Evolutionary conservation across 2,113 vertebrate genomes (phyloP).

Genomic region (Brachypodius melanocephalos): DNA sequence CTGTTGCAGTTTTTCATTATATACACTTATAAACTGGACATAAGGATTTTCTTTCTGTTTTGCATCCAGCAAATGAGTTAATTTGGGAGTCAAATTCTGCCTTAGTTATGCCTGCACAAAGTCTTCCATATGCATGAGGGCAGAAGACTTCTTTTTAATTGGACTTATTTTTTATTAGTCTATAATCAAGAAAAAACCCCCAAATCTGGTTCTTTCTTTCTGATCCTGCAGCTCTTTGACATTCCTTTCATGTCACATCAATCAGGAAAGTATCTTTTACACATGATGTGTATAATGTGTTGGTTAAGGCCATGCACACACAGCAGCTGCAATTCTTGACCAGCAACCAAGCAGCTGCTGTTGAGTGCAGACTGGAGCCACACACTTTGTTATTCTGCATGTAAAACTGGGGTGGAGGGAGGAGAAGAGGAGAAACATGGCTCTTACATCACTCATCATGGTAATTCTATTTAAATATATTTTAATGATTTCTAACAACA

Average conservation of each 20-base stretch:
- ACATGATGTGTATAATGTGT: neutral
- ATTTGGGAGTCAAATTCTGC: slow-evolving; percentile 49
- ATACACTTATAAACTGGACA: slow-evolving; percentile 7
- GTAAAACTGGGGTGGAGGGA: neutral
- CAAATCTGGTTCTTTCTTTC: neutral
- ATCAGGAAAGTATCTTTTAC: neutral
- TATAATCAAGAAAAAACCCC: neutral
- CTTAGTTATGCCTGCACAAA: neutral
- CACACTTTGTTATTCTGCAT: neutral
- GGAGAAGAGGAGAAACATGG: neutral
- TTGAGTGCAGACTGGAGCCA: neutral
- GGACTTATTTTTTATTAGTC: neutral
- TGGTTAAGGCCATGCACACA: neutral
- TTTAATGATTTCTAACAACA: slow-evolving; percentile 25
- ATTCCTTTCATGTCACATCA: neutral
- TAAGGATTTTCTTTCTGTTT: slow-evolving; percentile 28
- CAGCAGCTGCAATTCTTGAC: neutral
- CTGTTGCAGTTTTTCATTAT: slow-evolving; percentile 42
- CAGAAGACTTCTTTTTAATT: slow-evolving; percentile 31
- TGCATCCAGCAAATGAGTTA: slow-evolving; percentile 27
- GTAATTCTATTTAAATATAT: slow-evolving; percentile 22
- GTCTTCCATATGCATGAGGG: neutral
- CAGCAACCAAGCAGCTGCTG: neutral
- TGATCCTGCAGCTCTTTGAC: neutral
- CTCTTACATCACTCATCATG: neutral